phyloP scores from a whole-genome alignment of 2,797 vertebrate species.

The Sebastiscus albofasciatus region DNA sequence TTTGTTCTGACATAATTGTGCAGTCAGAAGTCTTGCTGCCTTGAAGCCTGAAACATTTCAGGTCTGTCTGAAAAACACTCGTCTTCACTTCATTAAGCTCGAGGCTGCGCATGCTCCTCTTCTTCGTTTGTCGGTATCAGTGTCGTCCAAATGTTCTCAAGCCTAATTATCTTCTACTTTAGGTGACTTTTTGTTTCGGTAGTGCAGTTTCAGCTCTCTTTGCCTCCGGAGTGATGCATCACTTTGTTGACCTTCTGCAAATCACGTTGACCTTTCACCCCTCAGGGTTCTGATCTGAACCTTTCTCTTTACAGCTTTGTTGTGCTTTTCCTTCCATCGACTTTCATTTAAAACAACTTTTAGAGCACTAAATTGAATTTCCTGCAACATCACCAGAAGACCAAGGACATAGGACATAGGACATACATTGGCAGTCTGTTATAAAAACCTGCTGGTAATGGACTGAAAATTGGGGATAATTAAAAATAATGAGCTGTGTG shows the following conservation, averaged over 20 bases:
- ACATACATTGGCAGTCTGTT: not conserved
- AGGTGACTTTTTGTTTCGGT: not conserved
- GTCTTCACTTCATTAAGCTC: not conserved
- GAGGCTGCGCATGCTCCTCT: not conserved
- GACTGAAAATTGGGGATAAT: not conserved
- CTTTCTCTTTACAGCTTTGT: not conserved
- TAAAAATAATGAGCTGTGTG: not conserved
- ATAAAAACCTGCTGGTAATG: not conserved
- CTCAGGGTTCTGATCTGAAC: too few relatives aligned
- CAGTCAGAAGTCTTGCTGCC: not conserved
- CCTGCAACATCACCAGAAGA: not conserved
- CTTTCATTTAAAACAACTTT: not conserved
- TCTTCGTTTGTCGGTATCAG: not conserved
- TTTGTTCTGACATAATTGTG: not conserved
- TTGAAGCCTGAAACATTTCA: not conserved
- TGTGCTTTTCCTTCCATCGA: not conserved
- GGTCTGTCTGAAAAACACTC: not conserved
- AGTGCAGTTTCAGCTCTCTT: not conserved
- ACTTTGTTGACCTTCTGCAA: not conserved
- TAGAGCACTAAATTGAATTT: not conserved
- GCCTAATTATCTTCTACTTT: not conserved
- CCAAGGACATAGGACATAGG: not conserved
- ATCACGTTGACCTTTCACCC: not conserved
- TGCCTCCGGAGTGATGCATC: not conserved
- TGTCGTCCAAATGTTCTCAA: not conserved